phyloP scores from a whole-genome alignment of 2,113 vertebrate genomes.

The Chaetorhynchus papuensis region DNA sequence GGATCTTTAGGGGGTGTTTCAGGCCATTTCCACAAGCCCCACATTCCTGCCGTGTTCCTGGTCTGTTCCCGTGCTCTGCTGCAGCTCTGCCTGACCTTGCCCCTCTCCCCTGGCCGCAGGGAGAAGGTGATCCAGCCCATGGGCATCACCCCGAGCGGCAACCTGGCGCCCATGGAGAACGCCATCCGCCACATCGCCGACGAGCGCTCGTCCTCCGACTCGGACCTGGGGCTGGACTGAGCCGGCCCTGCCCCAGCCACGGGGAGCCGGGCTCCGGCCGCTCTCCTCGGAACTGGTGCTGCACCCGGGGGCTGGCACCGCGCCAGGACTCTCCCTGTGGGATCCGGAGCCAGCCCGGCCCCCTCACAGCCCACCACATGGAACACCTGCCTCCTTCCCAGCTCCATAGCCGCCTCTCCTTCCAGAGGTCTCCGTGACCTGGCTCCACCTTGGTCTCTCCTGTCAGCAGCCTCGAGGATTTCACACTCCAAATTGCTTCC shows the following conservation, averaged over 20 bases:
- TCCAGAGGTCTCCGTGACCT: background rate
- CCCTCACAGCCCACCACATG: background rate
- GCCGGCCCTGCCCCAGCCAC: background rate
- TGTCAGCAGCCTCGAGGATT: background rate
- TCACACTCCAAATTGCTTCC: background rate
- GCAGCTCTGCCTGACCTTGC: background rate
- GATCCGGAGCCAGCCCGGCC: background rate
- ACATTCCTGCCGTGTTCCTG: fast-evolving
- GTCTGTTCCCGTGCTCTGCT: background rate
- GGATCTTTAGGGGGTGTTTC: too few species aligned
- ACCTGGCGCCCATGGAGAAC: constrained; percentile 79
- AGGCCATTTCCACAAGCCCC: background rate
- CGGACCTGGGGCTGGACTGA: constrained; percentile 78
- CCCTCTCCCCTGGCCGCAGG: constrained; percentile 49
- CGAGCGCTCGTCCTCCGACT: constrained; percentile 69
- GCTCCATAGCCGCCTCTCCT: background rate
- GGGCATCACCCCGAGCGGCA: constrained; percentile 84
- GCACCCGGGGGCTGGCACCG: background rate
- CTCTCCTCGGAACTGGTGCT: constrained; percentile 34
- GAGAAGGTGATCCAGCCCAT: constrained; percentile 87
- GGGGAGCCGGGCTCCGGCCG: background rate
- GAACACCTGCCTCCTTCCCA: background rate
- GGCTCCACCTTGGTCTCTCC: background rate
- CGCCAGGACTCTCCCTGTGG: background rate
- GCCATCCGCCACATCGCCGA: constrained; percentile 71